Evolutionary conservation across 2,888 invertebrate genomes (phyloP).

Genomic region (Helleia helle): DNA sequence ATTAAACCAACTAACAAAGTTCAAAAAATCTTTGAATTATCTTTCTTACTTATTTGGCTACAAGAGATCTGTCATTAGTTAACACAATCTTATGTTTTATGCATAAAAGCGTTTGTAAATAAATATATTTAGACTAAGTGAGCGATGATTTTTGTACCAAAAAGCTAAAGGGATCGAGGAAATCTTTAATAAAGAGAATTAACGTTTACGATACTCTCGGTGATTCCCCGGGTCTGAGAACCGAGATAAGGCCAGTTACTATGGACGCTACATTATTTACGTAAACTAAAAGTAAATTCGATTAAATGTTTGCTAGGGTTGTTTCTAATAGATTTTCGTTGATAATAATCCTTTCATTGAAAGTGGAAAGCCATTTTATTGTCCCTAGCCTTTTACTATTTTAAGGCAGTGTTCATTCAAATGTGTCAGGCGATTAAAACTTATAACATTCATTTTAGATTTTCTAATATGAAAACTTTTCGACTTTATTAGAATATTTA

Average conservation of each 20-base stretch:
- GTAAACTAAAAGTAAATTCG: slow-evolving; percentile 8
- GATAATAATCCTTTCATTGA: slow-evolving; percentile 9
- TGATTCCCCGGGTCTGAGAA: slow-evolving; percentile 21
- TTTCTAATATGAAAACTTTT: no score
- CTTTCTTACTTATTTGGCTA: no score
- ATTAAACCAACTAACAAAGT: no score
- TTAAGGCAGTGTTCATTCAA: no score
- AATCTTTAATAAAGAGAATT: slow-evolving; percentile 9
- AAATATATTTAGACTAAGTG: slow-evolving; percentile 2
- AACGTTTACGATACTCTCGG: slow-evolving; percentile 10
- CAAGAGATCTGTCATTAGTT: no score
- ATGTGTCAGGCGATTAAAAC: no score
- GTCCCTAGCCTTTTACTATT: neutral
- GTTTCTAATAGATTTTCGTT: slow-evolving; percentile 7
- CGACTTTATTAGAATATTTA: no score
- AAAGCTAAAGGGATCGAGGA: slow-evolving; percentile 8
- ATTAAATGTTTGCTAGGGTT: slow-evolving; percentile 4
- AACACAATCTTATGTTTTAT: no score
- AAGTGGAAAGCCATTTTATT: slow-evolving; percentile 1
- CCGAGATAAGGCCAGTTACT: slow-evolving; percentile 26
- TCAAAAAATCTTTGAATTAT: no score
- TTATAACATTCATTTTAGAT: no score
- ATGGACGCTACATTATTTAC: slow-evolving; percentile 26
- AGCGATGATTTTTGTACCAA: slow-evolving; percentile 3
- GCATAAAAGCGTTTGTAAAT: no score